Evolutionary conservation across 2,113 vertebrate genomes (phyloP), one percentile per base, ranked within the genome.

Genomic region (Danio rerio): DNA sequence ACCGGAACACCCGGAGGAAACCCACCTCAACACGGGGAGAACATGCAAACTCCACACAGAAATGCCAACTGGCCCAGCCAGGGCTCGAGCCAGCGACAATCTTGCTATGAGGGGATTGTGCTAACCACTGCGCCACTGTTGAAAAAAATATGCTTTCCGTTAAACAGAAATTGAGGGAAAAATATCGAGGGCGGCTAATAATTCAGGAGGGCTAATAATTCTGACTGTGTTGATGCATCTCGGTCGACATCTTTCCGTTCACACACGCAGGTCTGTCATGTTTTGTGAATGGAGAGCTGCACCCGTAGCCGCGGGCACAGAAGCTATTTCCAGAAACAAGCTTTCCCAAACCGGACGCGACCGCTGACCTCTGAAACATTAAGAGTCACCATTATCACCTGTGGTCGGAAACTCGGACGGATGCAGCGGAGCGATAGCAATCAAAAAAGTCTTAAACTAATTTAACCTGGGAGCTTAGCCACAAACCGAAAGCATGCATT

Each of bases 261-360:
- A 50, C 15, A 21, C 0, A 55, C 55, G 11, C 7, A 3, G 31
- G 45, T 63, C 13, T 63, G 43, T 49, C 63, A 18, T 58, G n/a
- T 40, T 76, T 58, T 79, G 47, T 73, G 66, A 71, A 52, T 52
- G 61, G 31, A 31, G 31, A 31, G 31, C 31, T 31, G 31, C 31
- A 31, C 31, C 31, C 3, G 10, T 16, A 47, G 87, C 92, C 91
- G 78, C 77, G 5, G 90, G 90, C 89, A 65, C 18, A 7, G 15
- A 12, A 43, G 61, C 82, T 78, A 61, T 86, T 89, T 86, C 84
- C 81, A 77, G 92, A 93, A 92, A 88, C 89, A 77, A 87, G 83
- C 88, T 87, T 78, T 86, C 84, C 82, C 74, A 68, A n/a, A 20
- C 20, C 45, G 86, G 86, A 83, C 55, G 49, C 82, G 86, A 65